These are phyloP conservation scores for Anthoscopus minutus DNA, from an alignment of 2,113 vertebrate species.

Conservation along the genomic window DNA sequence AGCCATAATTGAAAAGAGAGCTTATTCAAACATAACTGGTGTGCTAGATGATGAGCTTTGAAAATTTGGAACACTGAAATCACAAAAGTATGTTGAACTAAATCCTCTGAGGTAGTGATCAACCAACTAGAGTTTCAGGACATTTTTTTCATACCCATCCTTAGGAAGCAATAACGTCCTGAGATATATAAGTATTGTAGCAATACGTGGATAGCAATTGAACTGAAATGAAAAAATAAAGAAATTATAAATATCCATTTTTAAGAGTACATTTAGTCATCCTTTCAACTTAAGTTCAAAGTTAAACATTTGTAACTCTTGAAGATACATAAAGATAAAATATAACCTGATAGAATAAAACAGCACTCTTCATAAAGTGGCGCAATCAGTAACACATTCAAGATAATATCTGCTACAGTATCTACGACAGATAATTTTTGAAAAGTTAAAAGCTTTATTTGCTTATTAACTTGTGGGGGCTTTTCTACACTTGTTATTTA, in stretches of 20 bases:
- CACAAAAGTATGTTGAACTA: not conserved
- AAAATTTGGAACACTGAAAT: not conserved
- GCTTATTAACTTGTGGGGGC: not conserved
- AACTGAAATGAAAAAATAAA: not conserved
- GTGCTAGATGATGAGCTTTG: not conserved
- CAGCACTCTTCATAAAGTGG: not conserved
- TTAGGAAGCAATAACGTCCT: not conserved
- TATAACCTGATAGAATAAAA: not conserved
- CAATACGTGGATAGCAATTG: not conserved
- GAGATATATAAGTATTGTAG: not conserved
- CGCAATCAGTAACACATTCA: not conserved
- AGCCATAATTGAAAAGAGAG: not conserved
- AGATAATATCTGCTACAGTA: not conserved
- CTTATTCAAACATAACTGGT: not conserved
- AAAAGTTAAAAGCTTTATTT: conserved; percentile 44
- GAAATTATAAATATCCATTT: not conserved
- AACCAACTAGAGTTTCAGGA: not conserved
- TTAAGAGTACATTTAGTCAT: not conserved
- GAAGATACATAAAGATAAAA: not conserved
- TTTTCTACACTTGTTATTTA: conserved; percentile 38
- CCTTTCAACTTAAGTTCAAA: not conserved
- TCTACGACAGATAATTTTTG: not conserved
- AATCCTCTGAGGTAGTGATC: not conserved
- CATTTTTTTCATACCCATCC: not conserved
- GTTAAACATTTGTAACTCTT: not conserved